phyloP scores from a whole-genome alignment of 2,797 vertebrate genomes.

The Molossus molossus region DNA sequence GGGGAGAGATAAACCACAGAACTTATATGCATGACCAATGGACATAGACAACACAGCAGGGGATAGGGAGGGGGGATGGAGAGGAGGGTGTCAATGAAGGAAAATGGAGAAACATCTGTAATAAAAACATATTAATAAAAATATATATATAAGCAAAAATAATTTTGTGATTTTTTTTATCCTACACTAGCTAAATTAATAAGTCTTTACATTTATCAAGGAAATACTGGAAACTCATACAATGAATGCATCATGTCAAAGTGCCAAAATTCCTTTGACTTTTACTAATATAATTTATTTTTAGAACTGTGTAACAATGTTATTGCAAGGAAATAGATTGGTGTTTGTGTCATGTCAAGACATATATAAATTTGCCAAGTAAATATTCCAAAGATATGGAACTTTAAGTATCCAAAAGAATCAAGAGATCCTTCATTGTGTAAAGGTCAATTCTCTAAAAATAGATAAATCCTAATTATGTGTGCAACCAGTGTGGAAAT shows the following conservation, averaged over 20 bases:
- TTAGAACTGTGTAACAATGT: neutral
- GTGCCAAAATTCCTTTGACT: neutral
- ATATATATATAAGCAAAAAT: neutral
- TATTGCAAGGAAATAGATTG: neutral
- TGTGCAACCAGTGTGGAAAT: neutral
- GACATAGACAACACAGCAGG: too few relatives aligned
- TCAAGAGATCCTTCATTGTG: neutral
- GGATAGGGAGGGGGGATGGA: too few relatives aligned
- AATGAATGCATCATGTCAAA: neutral
- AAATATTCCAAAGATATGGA: neutral
- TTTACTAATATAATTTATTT: constrained; percentile 13
- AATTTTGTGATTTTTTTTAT: neutral
- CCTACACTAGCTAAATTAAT: neutral
- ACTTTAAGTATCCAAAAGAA: neutral
- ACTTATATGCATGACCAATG: too few relatives aligned
- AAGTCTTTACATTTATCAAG: neutral
- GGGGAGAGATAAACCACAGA: too few relatives aligned
- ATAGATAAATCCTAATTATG: neutral
- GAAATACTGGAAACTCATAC: neutral
- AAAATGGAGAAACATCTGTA: too few relatives aligned
- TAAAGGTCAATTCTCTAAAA: neutral
- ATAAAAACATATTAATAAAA: too few relatives aligned
- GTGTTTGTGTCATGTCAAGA: neutral
- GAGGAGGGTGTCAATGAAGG: too few relatives aligned
- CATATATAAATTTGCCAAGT: neutral